Conservation (phyloP, 2,888 invertebrate genomes). For the Machimus atricapillus region DNA sequence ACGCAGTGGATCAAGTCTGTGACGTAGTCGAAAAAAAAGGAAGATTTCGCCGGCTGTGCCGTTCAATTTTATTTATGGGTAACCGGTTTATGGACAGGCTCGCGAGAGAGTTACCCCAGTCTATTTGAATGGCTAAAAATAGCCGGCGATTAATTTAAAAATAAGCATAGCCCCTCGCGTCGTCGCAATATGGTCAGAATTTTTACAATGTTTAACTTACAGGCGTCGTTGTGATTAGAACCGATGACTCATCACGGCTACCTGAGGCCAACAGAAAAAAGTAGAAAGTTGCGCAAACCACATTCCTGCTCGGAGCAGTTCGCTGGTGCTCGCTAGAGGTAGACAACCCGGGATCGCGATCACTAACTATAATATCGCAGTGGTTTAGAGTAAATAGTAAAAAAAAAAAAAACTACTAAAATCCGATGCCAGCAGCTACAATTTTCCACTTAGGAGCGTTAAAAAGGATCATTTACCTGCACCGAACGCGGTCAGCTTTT, state of each 20-base stretch:
- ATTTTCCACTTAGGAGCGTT: background rate
- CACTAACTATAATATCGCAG: background rate
- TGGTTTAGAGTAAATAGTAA: background rate
- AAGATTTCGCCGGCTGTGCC: background rate
- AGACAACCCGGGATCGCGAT: background rate
- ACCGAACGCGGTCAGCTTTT: background rate
- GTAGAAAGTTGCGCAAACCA: constrained; percentile 17
- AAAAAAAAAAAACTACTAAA: background rate
- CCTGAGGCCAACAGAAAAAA: background rate
- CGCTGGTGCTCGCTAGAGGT: background rate
- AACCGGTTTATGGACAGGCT: background rate
- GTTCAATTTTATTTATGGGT: background rate
- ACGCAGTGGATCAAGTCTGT: background rate
- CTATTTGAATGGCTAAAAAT: background rate
- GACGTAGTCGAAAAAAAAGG: background rate
- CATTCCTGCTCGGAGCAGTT: background rate
- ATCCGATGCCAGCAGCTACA: background rate
- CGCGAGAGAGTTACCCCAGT: background rate
- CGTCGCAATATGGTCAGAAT: background rate
- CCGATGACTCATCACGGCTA: background rate
- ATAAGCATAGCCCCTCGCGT: background rate
- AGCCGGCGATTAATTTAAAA: background rate
- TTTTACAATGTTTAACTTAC: background rate
- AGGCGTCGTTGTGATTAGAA: background rate
- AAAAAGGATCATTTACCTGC: background rate